phyloP scores from a whole-genome alignment of 53 echinoderm and acorn worm species.

The Patiria pectinifera region DNA sequence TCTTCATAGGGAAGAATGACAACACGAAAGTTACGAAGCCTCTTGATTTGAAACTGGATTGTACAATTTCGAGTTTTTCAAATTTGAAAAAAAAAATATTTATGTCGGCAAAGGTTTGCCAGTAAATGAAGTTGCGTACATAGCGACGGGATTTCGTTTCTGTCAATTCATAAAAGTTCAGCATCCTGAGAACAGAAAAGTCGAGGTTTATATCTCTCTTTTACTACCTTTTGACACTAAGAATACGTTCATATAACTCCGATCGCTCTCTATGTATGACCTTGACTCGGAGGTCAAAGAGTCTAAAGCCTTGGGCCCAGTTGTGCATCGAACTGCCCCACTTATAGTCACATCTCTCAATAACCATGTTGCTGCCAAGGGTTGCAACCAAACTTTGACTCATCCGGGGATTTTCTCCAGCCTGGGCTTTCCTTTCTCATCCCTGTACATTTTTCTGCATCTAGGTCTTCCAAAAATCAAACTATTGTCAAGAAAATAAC shows the following conservation, averaged over 20 bases:
- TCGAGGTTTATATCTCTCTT: too few relatives aligned
- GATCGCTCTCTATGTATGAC: neutral
- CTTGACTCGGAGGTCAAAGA: neutral
- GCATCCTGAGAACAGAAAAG: too few relatives aligned
- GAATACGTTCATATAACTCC: neutral
- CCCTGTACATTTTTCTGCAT: neutral
- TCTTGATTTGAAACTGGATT: neutral
- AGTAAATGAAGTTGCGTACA: too few relatives aligned
- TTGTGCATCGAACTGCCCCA: neutral
- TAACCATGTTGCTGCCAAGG: neutral
- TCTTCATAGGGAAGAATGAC: too few relatives aligned
- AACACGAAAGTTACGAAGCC: too few relatives aligned
- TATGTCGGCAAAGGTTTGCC: too few relatives aligned
- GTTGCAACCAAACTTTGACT: slow-evolving; percentile 2
- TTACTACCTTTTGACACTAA: too few relatives aligned
- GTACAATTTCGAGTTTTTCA: neutral
- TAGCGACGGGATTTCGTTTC: too few relatives aligned
- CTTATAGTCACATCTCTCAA: neutral
- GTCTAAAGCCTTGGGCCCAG: neutral
- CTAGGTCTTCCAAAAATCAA: neutral
- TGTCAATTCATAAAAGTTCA: too few relatives aligned
- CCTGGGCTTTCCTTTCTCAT: neutral
- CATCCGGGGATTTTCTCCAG: neutral
- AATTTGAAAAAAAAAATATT: neutral
- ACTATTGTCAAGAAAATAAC: neutral